phyloP scores from a whole-genome alignment of 1,140 invertebrate genomes.

The Heliconius congener region DNA sequence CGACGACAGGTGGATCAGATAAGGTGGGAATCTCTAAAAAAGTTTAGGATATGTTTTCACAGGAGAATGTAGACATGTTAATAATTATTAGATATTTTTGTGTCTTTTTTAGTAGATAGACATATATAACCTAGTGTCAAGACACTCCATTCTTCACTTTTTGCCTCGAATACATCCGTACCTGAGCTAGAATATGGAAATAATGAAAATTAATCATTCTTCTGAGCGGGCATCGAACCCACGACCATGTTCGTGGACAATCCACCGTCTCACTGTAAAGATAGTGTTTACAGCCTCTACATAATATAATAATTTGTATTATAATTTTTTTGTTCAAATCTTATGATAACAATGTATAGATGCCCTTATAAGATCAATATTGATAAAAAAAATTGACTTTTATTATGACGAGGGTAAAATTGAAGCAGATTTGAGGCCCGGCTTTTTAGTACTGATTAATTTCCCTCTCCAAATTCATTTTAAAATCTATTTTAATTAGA shows the following conservation, averaged over 20 bases:
- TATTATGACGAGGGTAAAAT: slow-evolving; percentile 47
- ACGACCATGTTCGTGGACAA: no score
- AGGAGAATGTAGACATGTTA: neutral
- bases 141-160: neutral
- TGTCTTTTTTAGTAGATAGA: neutral
- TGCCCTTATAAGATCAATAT: slow-evolving; percentile 31
- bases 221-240: no score
- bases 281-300: no score
- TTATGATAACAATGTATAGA: slow-evolving; percentile 10
- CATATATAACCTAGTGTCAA: neutral
- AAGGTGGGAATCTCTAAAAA: slow-evolving; percentile 28
- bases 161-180: no score
- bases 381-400: slow-evolving; percentile 43
- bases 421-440: slow-evolving; percentile 33
- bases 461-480: slow-evolving; percentile 29
- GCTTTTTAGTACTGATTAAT: slow-evolving; percentile 39
- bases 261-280: no score
- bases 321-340: neutral
- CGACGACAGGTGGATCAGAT: slow-evolving; percentile 44
- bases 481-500: slow-evolving; percentile 32
- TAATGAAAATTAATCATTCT: no score
- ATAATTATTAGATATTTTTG: neutral
- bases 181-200: no score
- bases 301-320: neutral
- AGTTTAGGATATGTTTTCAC: neutral